Evolutionary conservation across 30 jellyfish, hydroid and myxozoan species (phyloP).

Genomic region (Aurelia aurita complex sp. Pacific): DNA sequence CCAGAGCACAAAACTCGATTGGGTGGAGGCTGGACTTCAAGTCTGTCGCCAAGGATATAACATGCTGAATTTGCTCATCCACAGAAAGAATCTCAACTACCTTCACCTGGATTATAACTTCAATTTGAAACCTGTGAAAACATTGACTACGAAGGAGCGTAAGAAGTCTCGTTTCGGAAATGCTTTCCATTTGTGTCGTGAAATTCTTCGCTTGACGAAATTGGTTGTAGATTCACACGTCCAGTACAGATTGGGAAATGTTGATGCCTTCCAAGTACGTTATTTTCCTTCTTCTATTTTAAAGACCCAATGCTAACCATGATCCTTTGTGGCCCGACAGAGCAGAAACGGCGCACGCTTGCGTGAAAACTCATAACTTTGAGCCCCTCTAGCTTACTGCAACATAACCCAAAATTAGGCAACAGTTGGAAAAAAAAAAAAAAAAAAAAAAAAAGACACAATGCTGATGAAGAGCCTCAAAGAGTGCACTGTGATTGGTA

Average conservation of each 20-base stretch:
- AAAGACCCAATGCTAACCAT: too few species aligned
- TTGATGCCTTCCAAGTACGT: slow-evolving; percentile 97
- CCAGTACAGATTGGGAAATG: slow-evolving; percentile 98
- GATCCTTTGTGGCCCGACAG: too few species aligned
- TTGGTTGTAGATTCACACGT: slow-evolving; percentile 98
- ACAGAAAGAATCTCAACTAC: slow-evolving; percentile 96
- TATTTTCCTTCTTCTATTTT: too few species aligned
- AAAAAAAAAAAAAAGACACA: too few species aligned
- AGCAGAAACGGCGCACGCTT: too few species aligned
- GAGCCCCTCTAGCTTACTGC: too few species aligned
- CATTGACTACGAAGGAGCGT: slow-evolving; percentile 98
- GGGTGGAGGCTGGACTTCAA: slow-evolving; percentile 99
- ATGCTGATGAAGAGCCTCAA: too few species aligned
- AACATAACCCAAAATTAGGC: too few species aligned
- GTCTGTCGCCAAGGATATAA: slow-evolving; percentile 99
- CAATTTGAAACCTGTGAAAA: slow-evolving; percentile 97
- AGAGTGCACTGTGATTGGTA: too few species aligned
- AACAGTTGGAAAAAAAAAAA: too few species aligned
- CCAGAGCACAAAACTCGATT: slow-evolving; percentile 97
- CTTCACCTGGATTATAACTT: slow-evolving; percentile 98
- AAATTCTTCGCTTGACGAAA: slow-evolving; percentile 91
- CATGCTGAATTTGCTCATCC: slow-evolving; percentile 96
- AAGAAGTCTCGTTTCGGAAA: slow-evolving; percentile 99
- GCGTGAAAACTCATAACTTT: too few species aligned
- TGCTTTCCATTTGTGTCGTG: slow-evolving; percentile 99